Evolutionary conservation across 2,888 invertebrate species (phyloP).

Genomic region (Netelia inedita): DNA sequence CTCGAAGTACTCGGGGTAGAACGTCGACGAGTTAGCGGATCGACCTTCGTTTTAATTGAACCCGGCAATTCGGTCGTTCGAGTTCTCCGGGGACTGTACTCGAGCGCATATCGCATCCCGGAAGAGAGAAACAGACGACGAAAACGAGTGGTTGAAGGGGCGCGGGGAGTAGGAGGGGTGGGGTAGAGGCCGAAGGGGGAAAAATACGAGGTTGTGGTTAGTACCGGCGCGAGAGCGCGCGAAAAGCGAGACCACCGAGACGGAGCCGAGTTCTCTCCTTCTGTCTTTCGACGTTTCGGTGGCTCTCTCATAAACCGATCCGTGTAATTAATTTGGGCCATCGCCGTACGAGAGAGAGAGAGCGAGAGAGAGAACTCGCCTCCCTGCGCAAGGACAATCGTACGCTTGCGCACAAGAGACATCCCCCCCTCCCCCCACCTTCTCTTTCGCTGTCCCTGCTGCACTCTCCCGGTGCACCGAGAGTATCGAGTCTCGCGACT

Average conservation of each 20-base stretch:
- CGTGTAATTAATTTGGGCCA: conserved; percentile 69
- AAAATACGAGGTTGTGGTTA: conserved; percentile 29
- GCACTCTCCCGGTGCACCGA: conserved; percentile 33
- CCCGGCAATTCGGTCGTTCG: conserved; percentile 56
- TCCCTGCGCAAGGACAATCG: conserved; percentile 60
- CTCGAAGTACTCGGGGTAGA: neutral
- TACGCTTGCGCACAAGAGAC: neutral
- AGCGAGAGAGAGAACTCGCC: conserved; percentile 6
- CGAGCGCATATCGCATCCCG: conserved; percentile 37
- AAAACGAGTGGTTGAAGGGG: neutral
- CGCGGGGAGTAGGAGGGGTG: neutral
- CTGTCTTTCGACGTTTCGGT: conserved; percentile 48
- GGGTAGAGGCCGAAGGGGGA: neutral
- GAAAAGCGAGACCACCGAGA: conserved; percentile 63
- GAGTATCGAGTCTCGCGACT: conserved; percentile 12
- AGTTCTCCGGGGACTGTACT: conserved; percentile 21
- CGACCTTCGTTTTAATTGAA: conserved; percentile 67
- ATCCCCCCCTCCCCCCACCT: no score
- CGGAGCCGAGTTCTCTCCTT: conserved; percentile 30
- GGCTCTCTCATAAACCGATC: conserved; percentile 67
- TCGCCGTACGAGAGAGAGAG: conserved; percentile 55
- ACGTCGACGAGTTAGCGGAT: neutral
- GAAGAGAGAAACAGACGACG: conserved; percentile 43
- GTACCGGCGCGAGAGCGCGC: conserved; percentile 36
- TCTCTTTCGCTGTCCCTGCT: neutral